These are phyloP conservation scores for Cryptotermes secundus DNA, from an alignment of 1,140 invertebrate species.

Conservation along the genomic window DNA sequence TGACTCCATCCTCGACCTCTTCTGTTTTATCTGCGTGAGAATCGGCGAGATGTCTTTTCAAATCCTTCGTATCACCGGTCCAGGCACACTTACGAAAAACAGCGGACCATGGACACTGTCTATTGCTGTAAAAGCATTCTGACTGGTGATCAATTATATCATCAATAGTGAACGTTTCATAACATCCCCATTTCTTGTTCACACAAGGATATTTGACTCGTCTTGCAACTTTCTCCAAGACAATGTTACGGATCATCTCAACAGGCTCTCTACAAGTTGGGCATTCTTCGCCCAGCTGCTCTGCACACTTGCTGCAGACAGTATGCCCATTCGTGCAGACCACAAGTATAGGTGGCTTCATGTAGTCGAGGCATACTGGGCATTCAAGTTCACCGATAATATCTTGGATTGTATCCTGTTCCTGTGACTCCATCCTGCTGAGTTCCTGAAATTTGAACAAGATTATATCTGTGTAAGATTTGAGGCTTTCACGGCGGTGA, in stretches of 20 bases:
- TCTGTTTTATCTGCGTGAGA: not conserved
- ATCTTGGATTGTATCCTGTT: not conserved
- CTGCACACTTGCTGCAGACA: slow-evolving; percentile 68
- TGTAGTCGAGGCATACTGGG: slow-evolving; percentile 77
- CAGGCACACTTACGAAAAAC: not conserved
- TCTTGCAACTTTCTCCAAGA: slow-evolving; percentile 62
- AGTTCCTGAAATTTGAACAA: too few species aligned
- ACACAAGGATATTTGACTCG: slow-evolving; percentile 43
- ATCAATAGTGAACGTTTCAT: not conserved
- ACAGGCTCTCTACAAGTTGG: slow-evolving; percentile 70
- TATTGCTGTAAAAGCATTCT: not conserved
- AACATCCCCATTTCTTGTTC: not conserved
- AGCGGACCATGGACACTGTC: not conserved
- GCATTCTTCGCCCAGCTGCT: slow-evolving; percentile 61
- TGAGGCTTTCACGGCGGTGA: too few species aligned
- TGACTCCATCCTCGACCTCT: not conserved
- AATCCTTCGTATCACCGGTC: not conserved
- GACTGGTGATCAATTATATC: not conserved
- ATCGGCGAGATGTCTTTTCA: not conserved
- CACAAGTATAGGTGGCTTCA: slow-evolving; percentile 63
- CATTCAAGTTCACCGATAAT: slow-evolving; percentile 57
- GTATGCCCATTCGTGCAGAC: slow-evolving; percentile 79
- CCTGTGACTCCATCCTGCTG: too few species aligned
- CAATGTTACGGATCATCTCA: slow-evolving; percentile 69
- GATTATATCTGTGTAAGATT: too few species aligned